Conservation (phyloP, 2,888 invertebrate species). For the Noctua janthe region DNA sequence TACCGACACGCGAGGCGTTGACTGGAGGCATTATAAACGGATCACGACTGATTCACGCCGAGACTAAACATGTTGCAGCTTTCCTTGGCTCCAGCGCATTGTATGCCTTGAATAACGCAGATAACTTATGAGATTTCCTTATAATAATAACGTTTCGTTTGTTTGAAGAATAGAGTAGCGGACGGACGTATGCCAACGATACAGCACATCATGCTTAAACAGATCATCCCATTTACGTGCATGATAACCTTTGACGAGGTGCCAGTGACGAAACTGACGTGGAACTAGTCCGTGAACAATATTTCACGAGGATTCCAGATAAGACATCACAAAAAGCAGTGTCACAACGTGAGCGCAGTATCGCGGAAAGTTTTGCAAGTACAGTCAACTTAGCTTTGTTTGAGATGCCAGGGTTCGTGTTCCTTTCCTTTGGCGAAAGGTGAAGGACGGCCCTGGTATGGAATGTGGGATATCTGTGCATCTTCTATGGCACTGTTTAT, state of each 20-base stretch:
- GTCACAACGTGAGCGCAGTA: conserved; percentile 81
- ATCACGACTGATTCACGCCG: conserved; percentile 70
- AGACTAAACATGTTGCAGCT: conserved; percentile 71
- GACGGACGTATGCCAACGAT: conserved; percentile 32
- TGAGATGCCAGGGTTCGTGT: conserved; percentile 79
- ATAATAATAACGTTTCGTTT: conserved; percentile 22
- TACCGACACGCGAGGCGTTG: conserved; percentile 75
- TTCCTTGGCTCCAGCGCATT: conserved; percentile 58
- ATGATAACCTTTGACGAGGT: conserved; percentile 82
- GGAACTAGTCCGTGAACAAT: conserved; percentile 83
- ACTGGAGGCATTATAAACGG: conserved; percentile 74
- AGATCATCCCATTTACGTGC: conserved; percentile 73
- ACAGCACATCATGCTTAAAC: conserved; percentile 61
- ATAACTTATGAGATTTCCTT: conserved; percentile 46
- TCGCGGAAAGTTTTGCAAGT: conserved; percentile 85
- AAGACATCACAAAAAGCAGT: conserved; percentile 84
- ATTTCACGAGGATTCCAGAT: conserved; percentile 83
- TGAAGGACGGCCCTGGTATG: conserved; percentile 81
- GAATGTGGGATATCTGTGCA: conserved; percentile 79
- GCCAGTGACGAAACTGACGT: conserved; percentile 79
- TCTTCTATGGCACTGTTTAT: conserved; percentile 71
- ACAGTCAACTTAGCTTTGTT: conserved; percentile 80
- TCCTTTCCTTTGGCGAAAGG: conserved; percentile 84
- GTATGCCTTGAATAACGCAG: conserved; percentile 50
- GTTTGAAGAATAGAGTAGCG: conserved; percentile 38